Evolutionary conservation across 2,797 vertebrate genomes (phyloP).

Genomic region (Calcarius lapponicus): DNA sequence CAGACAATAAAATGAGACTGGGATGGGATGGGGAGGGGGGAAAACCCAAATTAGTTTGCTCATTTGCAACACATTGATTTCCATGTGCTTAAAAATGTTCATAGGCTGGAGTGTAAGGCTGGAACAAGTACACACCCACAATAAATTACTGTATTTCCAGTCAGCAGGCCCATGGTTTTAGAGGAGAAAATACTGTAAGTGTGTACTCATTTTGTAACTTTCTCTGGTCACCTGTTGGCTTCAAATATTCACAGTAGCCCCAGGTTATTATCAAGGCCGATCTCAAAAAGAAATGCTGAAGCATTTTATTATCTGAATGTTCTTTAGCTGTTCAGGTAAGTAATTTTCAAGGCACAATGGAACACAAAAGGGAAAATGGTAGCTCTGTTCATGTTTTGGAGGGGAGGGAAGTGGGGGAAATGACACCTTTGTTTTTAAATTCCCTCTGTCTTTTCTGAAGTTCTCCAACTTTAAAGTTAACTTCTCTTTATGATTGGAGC

Average conservation of each 20-base stretch:
- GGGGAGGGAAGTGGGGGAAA: not conserved
- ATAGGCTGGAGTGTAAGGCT: conserved; percentile 61
- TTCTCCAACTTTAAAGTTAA: conserved; percentile 37
- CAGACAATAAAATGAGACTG: conserved; percentile 39
- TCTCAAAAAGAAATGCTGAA: not conserved
- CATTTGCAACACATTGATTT: conserved; percentile 46
- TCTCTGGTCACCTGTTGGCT: not conserved
- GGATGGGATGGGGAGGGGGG: not conserved
- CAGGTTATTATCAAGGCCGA: conserved; percentile 32
- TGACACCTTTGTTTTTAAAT: conserved; percentile 3
- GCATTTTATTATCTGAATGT: conserved; percentile 30
- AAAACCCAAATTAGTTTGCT: conserved; percentile 56
- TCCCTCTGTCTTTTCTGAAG: conserved; percentile 24
- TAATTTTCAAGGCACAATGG: conserved; percentile 59
- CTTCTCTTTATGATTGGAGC: conserved; percentile 38
- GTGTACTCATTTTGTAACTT: not conserved
- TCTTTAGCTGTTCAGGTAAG: conserved; percentile 75
- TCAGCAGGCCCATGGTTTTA: not conserved
- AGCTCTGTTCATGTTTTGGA: conserved; percentile 32
- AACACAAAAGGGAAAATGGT: conserved; percentile 51
- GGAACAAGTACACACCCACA: conserved; percentile 46
- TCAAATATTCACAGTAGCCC: conserved; percentile 10
- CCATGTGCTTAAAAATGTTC: conserved; percentile 77
- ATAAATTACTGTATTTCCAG: conserved; percentile 10
- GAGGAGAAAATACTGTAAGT: not conserved